A percentile compares a stretch with the other conserved stretches of the same genome.
phyloP scores from a whole-genome alignment of 2,888 invertebrate species.

The Thymelicus acteon region DNA sequence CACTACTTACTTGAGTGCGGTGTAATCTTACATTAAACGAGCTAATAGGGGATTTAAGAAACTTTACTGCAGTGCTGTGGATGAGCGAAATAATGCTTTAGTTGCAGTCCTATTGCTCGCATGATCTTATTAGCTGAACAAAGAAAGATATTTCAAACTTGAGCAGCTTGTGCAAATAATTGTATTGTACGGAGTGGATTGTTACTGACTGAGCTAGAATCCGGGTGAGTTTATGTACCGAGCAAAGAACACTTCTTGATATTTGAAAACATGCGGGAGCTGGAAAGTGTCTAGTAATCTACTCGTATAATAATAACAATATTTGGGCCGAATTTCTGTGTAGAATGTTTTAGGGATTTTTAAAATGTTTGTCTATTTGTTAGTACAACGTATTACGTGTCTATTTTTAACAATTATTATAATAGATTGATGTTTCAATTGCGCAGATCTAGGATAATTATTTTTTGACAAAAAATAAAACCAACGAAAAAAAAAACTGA shows the following conservation, averaged over 20 bases:
- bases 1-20: constrained; percentile 27
- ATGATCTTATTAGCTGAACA: constrained; percentile 28
- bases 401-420: too few species aligned
- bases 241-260: neutral
- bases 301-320: too few species aligned
- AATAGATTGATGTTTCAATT: too few species aligned
- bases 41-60: constrained; percentile 32
- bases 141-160: constrained; percentile 34
- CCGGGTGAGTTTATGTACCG: neutral
- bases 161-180: constrained; percentile 20
- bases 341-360: too few species aligned
- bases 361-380: too few species aligned
- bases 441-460: too few species aligned
- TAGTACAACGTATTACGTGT: too few species aligned
- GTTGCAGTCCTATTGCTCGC: constrained; percentile 28
- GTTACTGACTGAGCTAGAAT: constrained; percentile 6
- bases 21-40: constrained; percentile 27
- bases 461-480: too few species aligned
- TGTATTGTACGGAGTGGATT: constrained; percentile 14
- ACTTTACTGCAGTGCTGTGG: constrained; percentile 29
- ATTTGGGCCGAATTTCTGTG: too few species aligned
- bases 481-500: too few species aligned
- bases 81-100: constrained; percentile 26
- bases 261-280: neutral
- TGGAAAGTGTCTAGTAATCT: neutral